These are phyloP conservation scores for Pelvicachromis taeniatus DNA, from an alignment of 2,113 vertebrate genomes.

Conservation along the genomic window DNA sequence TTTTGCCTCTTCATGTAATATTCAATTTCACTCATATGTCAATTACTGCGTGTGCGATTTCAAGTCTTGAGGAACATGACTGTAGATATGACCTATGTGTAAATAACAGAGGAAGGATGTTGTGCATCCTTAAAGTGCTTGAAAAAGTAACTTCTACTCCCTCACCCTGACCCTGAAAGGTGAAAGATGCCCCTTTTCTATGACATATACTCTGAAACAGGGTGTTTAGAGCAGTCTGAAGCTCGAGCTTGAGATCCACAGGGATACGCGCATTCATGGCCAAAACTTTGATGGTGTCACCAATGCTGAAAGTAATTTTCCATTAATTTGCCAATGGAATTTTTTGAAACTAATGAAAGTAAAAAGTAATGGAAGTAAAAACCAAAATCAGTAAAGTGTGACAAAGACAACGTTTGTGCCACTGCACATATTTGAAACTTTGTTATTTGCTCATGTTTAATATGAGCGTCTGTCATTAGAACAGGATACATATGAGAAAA, in stretches of 20 bases:
- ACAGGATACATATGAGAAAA: not conserved
- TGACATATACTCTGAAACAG: not conserved
- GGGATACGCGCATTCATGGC: not conserved
- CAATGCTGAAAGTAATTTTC: not conserved
- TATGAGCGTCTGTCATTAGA: not conserved
- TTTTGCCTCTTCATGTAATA: not conserved
- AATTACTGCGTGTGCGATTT: not conserved
- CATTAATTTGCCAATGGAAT: not conserved
- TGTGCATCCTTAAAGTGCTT: not conserved
- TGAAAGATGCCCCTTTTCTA: not conserved
- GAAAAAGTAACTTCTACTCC: not conserved
- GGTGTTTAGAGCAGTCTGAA: not conserved
- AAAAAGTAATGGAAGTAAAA: not conserved
- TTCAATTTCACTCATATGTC: not conserved
- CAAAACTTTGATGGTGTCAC: not conserved
- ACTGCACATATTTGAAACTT: not conserved
- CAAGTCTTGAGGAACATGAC: not conserved
- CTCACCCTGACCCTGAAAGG: not conserved
- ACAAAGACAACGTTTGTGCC: not conserved
- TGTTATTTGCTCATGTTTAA: not conserved
- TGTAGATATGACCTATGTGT: not conserved
- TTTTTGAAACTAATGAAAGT: not conserved
- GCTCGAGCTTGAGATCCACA: not conserved
- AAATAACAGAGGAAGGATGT: accelerated
- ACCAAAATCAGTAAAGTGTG: not conserved